phyloP scores from a whole-genome alignment of 2,113 vertebrate genomes.

The Otocyon megalotis region DNA sequence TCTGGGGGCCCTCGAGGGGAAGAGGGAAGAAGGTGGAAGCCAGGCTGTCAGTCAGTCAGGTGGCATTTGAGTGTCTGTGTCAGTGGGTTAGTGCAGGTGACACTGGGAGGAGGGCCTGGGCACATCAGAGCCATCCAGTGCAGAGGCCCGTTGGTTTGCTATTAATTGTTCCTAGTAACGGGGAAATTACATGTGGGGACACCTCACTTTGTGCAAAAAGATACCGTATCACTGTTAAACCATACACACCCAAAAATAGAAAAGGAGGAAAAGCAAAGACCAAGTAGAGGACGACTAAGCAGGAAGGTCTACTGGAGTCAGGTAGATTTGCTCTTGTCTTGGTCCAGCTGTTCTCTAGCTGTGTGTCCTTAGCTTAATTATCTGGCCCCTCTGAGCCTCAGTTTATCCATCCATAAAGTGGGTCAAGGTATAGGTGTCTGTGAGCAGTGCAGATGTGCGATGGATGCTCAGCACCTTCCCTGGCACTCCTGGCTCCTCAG shows the following conservation, averaged over 20 bases:
- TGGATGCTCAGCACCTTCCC: not conserved
- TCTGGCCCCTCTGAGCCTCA: not conserved
- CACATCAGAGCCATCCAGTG: not conserved
- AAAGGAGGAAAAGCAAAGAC: not conserved
- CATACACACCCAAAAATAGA: not conserved
- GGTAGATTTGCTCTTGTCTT: not conserved
- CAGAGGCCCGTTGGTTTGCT: not conserved
- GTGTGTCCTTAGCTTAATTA: not conserved
- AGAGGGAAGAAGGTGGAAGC: slow-evolving; percentile 68
- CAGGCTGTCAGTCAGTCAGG: slow-evolving; percentile 63
- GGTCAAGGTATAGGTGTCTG: not conserved
- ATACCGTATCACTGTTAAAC: not conserved
- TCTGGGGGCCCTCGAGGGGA: slow-evolving; percentile 76
- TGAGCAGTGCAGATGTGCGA: not conserved
- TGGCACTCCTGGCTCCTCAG: not conserved
- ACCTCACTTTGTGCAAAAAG: not conserved
- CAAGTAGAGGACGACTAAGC: not conserved
- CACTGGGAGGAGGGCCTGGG: not conserved
- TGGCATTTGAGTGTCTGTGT: slow-evolving; percentile 26
- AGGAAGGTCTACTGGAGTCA: fast-evolving
- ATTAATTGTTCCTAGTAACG: not conserved
- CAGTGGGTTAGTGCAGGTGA: not conserved
- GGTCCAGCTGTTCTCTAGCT: not conserved
- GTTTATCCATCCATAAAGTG: not conserved
- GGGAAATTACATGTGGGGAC: not conserved